These are phyloP conservation scores for Heliocidaris erythrogramma DNA, from an alignment of 35 echinoderm and acorn worm species.

Conservation along the genomic window DNA sequence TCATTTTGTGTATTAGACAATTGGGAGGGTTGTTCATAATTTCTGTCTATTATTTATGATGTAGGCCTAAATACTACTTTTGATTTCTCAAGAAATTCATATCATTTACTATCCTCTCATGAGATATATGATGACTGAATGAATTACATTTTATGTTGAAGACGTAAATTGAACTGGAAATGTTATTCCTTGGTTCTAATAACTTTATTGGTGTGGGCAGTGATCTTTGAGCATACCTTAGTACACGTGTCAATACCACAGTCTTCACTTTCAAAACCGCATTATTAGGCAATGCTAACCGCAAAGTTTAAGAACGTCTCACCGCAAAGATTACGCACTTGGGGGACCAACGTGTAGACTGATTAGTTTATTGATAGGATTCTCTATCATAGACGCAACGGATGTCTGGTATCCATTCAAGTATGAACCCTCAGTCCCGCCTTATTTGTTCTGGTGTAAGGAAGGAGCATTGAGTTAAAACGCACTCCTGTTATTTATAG, in stretches of 20 bases:
- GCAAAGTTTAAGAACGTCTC: slow-evolving; percentile 2
- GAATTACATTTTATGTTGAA: no score
- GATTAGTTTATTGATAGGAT: background rate
- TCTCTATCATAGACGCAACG: background rate
- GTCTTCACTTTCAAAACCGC: background rate
- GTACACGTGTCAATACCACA: background rate
- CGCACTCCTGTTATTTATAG: background rate
- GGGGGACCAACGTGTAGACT: background rate
- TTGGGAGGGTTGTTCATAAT: no score
- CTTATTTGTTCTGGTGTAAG: background rate
- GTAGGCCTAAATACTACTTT: no score
- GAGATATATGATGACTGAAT: no score
- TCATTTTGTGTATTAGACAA: no score
- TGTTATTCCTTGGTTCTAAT: no score
- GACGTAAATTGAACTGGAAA: no score
- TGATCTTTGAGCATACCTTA: background rate
- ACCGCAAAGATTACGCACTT: background rate
- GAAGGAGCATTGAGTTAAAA: background rate
- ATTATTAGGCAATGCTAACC: slow-evolving; percentile 11
- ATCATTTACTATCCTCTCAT: no score
- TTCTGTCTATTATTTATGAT: no score
- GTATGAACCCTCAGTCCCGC: background rate
- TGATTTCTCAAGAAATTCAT: no score
- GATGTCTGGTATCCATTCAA: background rate
- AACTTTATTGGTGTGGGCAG: background rate